A percentile compares a stretch with the other conserved stretches of the same genome.
phyloP scores from a whole-genome alignment of 2,113 vertebrate genomes.

The Uria lomvia region DNA sequence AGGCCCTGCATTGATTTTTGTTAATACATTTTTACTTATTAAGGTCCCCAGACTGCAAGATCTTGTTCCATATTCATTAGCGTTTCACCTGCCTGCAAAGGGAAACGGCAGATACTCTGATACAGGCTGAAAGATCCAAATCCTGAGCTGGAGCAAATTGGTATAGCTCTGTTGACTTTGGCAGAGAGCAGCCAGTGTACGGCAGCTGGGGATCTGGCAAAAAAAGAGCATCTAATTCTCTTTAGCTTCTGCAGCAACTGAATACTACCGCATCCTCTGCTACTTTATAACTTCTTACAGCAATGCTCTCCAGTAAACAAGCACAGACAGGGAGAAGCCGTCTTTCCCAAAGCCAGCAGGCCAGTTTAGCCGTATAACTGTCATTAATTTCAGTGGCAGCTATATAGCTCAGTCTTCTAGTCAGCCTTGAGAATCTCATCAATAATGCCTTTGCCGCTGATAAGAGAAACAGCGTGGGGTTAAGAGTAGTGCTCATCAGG shows the following conservation, averaged over 20 bases:
- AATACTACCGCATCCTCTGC: not conserved
- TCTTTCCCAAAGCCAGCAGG: not conserved
- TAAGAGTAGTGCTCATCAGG: not conserved
- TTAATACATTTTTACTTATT: conserved; percentile 12
- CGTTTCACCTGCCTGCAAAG: not conserved
- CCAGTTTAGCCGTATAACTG: not conserved
- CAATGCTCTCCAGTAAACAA: not conserved
- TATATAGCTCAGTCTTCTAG: not conserved
- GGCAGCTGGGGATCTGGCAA: not conserved
- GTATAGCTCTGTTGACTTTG: not conserved
- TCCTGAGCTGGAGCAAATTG: not conserved
- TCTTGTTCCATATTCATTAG: not conserved
- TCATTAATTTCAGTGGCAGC: not conserved
- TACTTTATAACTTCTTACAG: not conserved
- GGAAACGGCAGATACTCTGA: not conserved
- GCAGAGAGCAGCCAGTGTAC: not conserved
- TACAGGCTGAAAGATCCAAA: not conserved
- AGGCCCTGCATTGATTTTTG: not conserved
- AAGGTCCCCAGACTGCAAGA: not conserved
- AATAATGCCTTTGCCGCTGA: not conserved
- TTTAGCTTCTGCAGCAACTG: not conserved
- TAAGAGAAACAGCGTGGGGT: not conserved
- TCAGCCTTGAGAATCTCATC: not conserved
- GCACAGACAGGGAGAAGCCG: not conserved
- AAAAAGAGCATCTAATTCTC: not conserved